phyloP scores from a whole-genome alignment of 2,797 vertebrate genomes.

The Gallinago solitaria region DNA sequence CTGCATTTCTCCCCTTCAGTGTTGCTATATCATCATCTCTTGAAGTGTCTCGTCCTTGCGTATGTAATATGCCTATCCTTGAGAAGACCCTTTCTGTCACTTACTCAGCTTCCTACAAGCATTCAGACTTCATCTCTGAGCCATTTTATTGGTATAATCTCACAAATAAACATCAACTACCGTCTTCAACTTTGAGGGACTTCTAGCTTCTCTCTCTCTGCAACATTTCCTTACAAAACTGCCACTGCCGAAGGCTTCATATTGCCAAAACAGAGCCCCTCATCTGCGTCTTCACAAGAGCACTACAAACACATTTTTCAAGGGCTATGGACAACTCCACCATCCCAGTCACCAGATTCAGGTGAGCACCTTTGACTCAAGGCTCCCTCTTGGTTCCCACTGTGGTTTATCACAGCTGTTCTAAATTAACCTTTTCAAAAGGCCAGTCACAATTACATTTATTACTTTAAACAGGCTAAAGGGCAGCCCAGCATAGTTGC shows the following conservation, averaged over 20 bases:
- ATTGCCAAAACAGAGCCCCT: neutral
- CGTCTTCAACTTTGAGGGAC: neutral
- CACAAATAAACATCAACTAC: neutral
- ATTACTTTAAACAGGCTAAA: neutral
- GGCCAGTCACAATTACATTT: neutral
- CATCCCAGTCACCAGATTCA: neutral
- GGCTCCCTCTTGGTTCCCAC: neutral
- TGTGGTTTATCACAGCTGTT: neutral
- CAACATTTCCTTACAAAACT: neutral
- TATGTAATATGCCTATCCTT: fast-evolving
- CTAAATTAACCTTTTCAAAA: neutral
- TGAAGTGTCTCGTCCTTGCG: neutral
- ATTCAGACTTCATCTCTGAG: neutral
- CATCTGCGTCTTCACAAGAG: neutral
- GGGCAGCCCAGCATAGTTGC: neutral
- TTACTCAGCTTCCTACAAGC: neutral
- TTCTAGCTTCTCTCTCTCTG: too few relatives aligned
- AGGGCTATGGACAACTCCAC: neutral
- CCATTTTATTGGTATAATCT: neutral
- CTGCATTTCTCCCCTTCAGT: neutral
- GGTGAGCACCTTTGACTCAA: neutral
- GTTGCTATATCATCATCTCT: neutral
- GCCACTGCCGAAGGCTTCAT: neutral
- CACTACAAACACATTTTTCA: neutral
- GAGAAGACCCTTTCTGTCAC: neutral